Conservation (phyloP, 2,888 invertebrate species). For the Nebria brevicollis region DNA sequence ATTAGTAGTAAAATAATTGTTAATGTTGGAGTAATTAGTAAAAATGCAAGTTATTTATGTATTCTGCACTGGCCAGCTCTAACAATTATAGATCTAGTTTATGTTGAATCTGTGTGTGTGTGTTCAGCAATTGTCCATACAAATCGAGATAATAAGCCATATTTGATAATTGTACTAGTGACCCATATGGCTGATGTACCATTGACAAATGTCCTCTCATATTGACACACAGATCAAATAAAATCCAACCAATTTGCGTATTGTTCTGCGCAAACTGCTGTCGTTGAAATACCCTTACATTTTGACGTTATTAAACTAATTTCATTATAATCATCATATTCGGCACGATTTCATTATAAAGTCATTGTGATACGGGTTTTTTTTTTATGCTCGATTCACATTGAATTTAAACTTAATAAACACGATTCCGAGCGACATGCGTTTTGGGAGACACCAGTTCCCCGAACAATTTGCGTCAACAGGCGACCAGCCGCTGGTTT, state of each 20-base stretch:
- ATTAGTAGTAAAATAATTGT: too few species aligned
- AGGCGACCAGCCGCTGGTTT: too few species aligned
- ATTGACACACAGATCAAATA: neutral
- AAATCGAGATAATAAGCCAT: slow-evolving; percentile 15
- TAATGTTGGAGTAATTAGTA: too few species aligned
- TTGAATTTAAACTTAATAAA: too few species aligned
- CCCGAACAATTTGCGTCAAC: too few species aligned
- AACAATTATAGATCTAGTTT: neutral
- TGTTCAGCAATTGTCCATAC: slow-evolving; percentile 4
- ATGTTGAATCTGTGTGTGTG: neutral
- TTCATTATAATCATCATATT: neutral
- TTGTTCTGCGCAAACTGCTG: neutral
- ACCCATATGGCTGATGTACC: slow-evolving; percentile 10
- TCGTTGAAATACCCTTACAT: neutral
- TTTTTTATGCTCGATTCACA: too few species aligned
- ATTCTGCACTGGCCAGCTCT: too few species aligned
- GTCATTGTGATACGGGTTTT: neutral
- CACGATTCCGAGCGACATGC: too few species aligned
- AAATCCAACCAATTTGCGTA: neutral
- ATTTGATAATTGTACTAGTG: slow-evolving; percentile 12
- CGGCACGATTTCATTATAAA: neutral
- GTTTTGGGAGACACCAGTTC: too few species aligned
- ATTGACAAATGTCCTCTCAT: neutral
- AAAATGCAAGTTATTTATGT: too few species aligned
- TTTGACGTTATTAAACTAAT: neutral